Percentiles rank a stretch among this genome's conserved stretches.
Conservation (phyloP, 1,140 invertebrate genomes). For the Belonocnema kinseyi region DNA sequence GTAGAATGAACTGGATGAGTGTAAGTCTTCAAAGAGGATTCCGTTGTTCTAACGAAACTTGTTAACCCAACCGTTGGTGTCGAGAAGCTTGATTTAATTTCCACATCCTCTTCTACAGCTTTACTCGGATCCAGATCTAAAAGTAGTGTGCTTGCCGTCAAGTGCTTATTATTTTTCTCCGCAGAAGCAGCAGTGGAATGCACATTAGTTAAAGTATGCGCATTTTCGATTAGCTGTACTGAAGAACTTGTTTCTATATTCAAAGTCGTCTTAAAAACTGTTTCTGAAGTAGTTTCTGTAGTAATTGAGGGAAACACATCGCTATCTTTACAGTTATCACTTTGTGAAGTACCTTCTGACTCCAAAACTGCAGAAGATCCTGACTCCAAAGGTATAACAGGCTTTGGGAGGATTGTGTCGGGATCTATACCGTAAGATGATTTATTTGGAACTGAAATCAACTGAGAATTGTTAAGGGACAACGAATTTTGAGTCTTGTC, state of each 20-base stretch:
- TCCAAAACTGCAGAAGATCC: background rate
- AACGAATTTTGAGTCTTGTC: slow-evolving; percentile 15
- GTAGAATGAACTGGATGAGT: slow-evolving; percentile 44
- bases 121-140: slow-evolving; percentile 64
- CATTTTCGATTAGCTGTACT: slow-evolving; percentile 67
- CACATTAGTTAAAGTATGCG: slow-evolving; percentile 49
- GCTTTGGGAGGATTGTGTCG: background rate
- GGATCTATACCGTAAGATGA: background rate
- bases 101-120: slow-evolving; percentile 38
- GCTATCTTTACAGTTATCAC: slow-evolving; percentile 22
- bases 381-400: background rate
- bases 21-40: slow-evolving; percentile 42
- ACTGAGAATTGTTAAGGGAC: slow-evolving; percentile 31
- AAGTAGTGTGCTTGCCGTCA: background rate
- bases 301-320: slow-evolving; percentile 35
- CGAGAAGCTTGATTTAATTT: slow-evolving; percentile 48
- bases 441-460: slow-evolving; percentile 15
- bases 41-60: slow-evolving; percentile 50
- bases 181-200: slow-evolving; percentile 56
- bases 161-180: slow-evolving; percentile 43
- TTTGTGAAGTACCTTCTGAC: background rate
- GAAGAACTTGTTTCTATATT: slow-evolving; percentile 71
- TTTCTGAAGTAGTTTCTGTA: slow-evolving; percentile 47
- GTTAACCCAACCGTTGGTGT: slow-evolving; percentile 65
- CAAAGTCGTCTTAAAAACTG: slow-evolving; percentile 61